Base-by-base conservation (phyloP, 2,797 vertebrate genomes). In the Mus spretus region DNA sequence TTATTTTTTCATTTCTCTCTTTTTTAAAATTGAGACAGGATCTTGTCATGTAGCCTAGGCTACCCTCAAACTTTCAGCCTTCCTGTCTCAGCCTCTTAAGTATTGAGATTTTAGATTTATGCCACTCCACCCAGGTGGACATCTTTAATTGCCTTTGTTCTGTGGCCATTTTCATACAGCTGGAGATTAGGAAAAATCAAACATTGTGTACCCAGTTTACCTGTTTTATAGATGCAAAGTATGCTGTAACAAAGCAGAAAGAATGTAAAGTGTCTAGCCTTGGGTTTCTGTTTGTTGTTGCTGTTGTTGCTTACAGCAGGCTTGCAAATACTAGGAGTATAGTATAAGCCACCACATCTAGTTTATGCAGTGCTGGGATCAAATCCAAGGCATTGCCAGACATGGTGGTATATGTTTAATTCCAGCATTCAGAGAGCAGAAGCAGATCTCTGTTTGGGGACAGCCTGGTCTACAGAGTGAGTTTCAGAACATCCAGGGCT, bases 101-200 rank as follows among this genome's bases (percentile, higher is more conserved):
- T 53, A 53, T 28, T 90, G 59, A 50, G 44, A 26, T 37, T 61
- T 61, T 77, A 77, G 55, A 22, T 10, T 89, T 50, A 63, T 50
- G 20, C 8, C 44, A 50, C 47, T 31, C 14, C 59, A 65, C 44
- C 75, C 88, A 79, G 22, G 75, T 65, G 57, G 65, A 55, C 28
- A 13, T 88, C 86, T 72, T 57, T 59, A 81, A 47, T 34, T 44
- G 50, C 57, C 87, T 93, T 96, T 95, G 57, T 95, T 92, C 77
- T 93, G 10, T 14, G 53, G 31, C 50, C 79, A 70, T 90, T 92
- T 90, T 94, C 79, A 79, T 14, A 59, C 11, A 92, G 4, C 55
- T 47, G 74, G 92, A 40, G 84, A 85, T 81, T 22, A 44, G 50
- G 67, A 88, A 96, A 94, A 44, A 91, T 53, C 28, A 89, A 78